A percentile compares a stretch with the other conserved stretches of the same genome.
phyloP scores from a whole-genome alignment of 2,888 invertebrate species.

The Stramonita haemastoma region DNA sequence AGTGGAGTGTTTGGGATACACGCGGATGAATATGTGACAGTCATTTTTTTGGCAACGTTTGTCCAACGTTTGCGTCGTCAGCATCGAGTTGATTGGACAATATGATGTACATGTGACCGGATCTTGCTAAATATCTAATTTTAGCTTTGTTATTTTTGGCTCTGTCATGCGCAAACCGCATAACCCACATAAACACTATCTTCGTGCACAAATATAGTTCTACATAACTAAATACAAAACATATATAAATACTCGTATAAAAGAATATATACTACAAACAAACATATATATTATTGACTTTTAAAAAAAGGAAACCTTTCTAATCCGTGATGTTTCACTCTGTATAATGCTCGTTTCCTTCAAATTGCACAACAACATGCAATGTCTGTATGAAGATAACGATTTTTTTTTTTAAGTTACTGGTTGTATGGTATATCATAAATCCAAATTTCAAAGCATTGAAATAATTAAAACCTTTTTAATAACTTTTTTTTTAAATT shows the following conservation, averaged over 20 bases:
- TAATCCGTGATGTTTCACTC: too few species aligned
- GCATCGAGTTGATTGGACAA: constrained; percentile 18
- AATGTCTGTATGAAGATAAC: too few species aligned
- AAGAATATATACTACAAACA: neutral
- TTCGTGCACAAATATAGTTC: constrained; percentile 28
- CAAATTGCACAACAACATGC: too few species aligned
- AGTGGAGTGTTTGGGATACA: neutral
- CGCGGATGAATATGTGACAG: neutral
- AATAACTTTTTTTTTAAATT: too few species aligned
- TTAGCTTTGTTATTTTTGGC: constrained; percentile 11
- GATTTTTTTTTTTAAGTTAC: too few species aligned
- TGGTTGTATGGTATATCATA: too few species aligned
- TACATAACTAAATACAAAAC: neutral
- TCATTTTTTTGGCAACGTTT: constrained; percentile 28
- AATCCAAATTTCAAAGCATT: too few species aligned
- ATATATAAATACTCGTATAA: neutral
- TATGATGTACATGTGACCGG: neutral
- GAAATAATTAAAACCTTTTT: too few species aligned
- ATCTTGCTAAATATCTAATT: constrained; percentile 1
- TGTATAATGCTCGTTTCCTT: too few species aligned
- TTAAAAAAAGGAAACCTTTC: too few species aligned
- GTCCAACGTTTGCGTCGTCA: constrained; percentile 30
- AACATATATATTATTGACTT: neutral
- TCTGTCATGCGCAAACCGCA: neutral
- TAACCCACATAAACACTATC: neutral